Percentiles rank a stretch among this genome's conserved stretches.
phyloP scores from a whole-genome alignment of 1,140 invertebrate genomes.

The Mactra quadrangularis region DNA sequence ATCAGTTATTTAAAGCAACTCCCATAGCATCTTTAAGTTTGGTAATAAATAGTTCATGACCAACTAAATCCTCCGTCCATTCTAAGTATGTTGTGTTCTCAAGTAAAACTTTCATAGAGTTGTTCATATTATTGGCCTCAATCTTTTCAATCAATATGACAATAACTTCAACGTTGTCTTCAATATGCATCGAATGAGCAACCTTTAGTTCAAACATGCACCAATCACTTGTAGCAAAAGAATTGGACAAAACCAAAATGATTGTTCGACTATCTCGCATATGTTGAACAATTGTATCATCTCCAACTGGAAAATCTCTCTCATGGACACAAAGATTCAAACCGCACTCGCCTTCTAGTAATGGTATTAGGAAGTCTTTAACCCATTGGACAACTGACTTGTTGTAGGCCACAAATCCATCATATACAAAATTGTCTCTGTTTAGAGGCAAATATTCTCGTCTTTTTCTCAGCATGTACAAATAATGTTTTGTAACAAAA shows the following conservation, averaged over 20 bases:
- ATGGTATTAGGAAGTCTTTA: neutral
- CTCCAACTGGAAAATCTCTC: conserved; percentile 1
- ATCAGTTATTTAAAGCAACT: no score
- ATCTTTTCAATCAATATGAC: neutral
- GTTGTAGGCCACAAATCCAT: conserved; percentile 7
- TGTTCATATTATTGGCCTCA: neutral
- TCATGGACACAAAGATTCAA: conserved; percentile 11
- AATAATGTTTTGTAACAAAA: no score
- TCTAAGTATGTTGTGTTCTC: neutral
- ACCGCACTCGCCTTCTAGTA: neutral
- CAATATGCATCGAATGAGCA: conserved; percentile 4
- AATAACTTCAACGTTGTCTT: neutral
- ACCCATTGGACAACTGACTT: neutral
- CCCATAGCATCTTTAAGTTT: neutral
- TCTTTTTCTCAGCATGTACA: conserved; percentile 14
- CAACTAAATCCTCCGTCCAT: neutral
- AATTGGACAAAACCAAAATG: neutral
- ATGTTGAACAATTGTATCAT: conserved; percentile 5
- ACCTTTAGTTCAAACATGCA: conserved; percentile 12
- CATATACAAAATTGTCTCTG: neutral
- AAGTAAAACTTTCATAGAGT: neutral
- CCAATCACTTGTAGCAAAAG: neutral
- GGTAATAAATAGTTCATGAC: neutral
- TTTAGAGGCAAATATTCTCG: neutral
- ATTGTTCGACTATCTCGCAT: neutral